Evolutionary conservation across 2,888 invertebrate species (phyloP), one percentile per base, ranked within the genome.

Genomic region (Habrosyne pyritoides): DNA sequence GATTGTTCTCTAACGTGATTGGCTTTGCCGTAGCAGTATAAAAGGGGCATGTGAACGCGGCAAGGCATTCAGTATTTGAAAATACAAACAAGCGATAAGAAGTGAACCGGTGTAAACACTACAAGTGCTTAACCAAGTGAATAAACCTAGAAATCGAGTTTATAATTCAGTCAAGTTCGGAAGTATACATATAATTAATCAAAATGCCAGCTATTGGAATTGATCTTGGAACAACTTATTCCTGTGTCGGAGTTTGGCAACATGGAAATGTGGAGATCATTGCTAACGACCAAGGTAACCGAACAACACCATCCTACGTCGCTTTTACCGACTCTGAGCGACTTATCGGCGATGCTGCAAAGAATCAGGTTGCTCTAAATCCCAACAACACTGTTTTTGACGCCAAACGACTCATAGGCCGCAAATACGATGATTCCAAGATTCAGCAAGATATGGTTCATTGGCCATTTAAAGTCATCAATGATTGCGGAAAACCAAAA

Each of bases 271-370:
- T 96, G 60, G 96, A 96, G 81, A 96, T 96, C 80, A 97, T 97
- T 79, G 96, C 97, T 57, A 98, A 98, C 81, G 97, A 97, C 81
- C 97, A 97, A 87, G 97, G 97, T 62, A 97, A 97, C 85, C 92
- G 97, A 53, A 97, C 97, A 10, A 98, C 97, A 52, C 97, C 97
- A 50, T 96, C 96, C 64, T 98, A 97, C 86, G 97, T 97, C 52
- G 97, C 97, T 5, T 98, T 97, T 83, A 97, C 96, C 22, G 97
- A 97, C 69, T 95, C 94, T 3, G 97, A 97, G 84, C 93, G 97
- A 52, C 92, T 97, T 36, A 96, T 97, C 70, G 97, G 97, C 47
- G 97, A 97, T 89, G 96, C 97, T 18, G 97, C 97, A 33, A 97
- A 97, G 86, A 97, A 96, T 83, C 97, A 97, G 87, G 96, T 96